Conservation (phyloP, 2,113 vertebrate species). For the Promerops cafer region DNA sequence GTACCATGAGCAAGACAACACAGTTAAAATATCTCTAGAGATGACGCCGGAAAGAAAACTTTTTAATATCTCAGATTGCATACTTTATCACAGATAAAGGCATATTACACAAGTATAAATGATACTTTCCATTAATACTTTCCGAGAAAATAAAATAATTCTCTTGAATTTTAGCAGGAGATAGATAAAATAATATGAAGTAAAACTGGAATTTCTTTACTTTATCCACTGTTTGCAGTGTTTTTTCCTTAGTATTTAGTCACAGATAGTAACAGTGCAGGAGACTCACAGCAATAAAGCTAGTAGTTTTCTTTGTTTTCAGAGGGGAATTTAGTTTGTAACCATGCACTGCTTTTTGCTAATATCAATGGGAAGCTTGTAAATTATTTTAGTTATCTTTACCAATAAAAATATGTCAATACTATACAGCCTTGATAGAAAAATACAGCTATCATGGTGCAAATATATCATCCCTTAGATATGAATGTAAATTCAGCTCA, state of each 20-base stretch:
- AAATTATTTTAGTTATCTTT: background rate
- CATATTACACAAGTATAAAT: background rate
- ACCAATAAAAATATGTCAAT: background rate
- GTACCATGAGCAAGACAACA: background rate
- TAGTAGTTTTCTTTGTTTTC: background rate
- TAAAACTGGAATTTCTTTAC: background rate
- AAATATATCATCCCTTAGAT: background rate
- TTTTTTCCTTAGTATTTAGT: background rate
- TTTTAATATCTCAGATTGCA: background rate
- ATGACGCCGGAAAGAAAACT: background rate
- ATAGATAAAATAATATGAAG: background rate
- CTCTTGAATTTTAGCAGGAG: background rate
- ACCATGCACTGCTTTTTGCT: background rate
- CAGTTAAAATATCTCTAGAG: background rate
- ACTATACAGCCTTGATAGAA: background rate
- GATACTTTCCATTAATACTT: background rate
- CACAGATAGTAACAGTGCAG: background rate
- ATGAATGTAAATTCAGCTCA: background rate
- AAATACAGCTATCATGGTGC: background rate
- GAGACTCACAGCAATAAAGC: slow-evolving; percentile 8
- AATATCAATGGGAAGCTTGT: background rate
- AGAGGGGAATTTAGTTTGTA: background rate
- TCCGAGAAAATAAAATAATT: background rate
- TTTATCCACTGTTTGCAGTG: background rate
- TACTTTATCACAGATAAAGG: background rate